Base-by-base conservation (phyloP, 2,888 invertebrate species). In the Drosophila atroscutellata region DNA sequence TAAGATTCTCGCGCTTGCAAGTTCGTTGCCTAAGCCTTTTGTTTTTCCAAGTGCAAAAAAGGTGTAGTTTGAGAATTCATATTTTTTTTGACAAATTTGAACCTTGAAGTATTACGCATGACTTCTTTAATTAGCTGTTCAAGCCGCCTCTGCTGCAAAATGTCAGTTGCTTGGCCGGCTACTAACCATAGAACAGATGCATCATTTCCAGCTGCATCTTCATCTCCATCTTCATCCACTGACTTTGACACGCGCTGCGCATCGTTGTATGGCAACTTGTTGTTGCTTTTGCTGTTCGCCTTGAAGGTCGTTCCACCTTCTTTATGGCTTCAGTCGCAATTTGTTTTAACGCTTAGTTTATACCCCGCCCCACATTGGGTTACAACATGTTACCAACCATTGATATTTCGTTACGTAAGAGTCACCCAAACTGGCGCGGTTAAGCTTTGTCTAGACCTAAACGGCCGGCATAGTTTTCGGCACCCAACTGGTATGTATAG, bases 21-120 rank as follows among this genome's bases (percentile, higher is more conserved):
- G 70, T 83, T 83, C 34, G 76, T 79, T 81, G 79, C 61, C 58
- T 66, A 81, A 81, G 72, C 78, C 73, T 64, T 81, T 80, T 59
- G 69, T 57, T 68, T 70, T 56, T 60, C 3, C 20, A 47, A 49
- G 60, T 26, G n/a, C 24, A 34, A 63, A 51, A 49, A 50, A 47
- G 20, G 30, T 30, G 7, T 45, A 15, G 24, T 57, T 20, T 56
- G 42, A 60, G 42, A 45, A 32, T 24, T 60, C 1, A 42, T n/a
- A 45, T 59, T 20, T 50, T n/a, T 68, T 66, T 68, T 5, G 58
- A 49, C 57, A 75, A 72, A 50, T 60, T 52, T 56, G 56, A 77
- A 75, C 81, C 81, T 81, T 81, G 81, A 82, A 80, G 62, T 54
- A 72, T 74, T 81, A 81, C 81, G 81, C 82, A 81, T 81, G 66